A percentile compares a stretch with the other conserved stretches of the same genome.
Evolutionary conservation across 2,888 invertebrate genomes (phyloP).

Genomic region (Drosophila percnosoma): DNA sequence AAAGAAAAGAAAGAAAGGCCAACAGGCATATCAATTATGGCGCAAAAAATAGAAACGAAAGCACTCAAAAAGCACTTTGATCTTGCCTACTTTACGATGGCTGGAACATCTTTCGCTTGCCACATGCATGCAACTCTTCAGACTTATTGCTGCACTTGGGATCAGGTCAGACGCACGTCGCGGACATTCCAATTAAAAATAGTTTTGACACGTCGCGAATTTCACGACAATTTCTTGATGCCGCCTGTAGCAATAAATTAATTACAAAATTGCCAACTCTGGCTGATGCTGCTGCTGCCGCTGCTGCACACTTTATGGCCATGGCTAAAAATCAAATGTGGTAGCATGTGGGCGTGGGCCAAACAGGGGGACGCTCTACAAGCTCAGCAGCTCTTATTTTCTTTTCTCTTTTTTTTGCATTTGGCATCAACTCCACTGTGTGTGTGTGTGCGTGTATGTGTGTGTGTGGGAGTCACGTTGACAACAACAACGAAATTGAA

Average conservation of each 20-base stretch:
- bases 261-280: constrained; percentile 71
- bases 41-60: constrained; percentile 69
- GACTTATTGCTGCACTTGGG: constrained; percentile 37
- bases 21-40: constrained; percentile 67
- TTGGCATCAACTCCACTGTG: constrained; percentile 16
- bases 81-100: constrained; percentile 60
- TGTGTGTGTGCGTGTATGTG: constrained; percentile 8
- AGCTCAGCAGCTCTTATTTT: constrained; percentile 22
- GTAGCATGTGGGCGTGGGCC: constrained; percentile 49
- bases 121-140: constrained; percentile 3
- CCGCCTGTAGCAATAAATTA: constrained; percentile 73
- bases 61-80: constrained; percentile 63
- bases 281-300: constrained; percentile 1
- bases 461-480: constrained; percentile 52
- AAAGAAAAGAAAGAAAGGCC: not conserved
- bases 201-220: constrained; percentile 76
- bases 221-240: constrained; percentile 65
- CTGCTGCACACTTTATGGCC: constrained; percentile 60
- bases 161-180: constrained; percentile 42
- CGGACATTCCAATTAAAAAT: constrained; percentile 74
- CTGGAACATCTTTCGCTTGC: constrained; percentile 49
- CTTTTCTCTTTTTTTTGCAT: not conserved
- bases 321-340: constrained; percentile 63
- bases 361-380: constrained; percentile 19
- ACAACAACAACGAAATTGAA: constrained; percentile 64